Evolutionary conservation across 1,140 invertebrate species (phyloP), one percentile per base, ranked within the genome.

Genomic region (Listronotus bonariensis): DNA sequence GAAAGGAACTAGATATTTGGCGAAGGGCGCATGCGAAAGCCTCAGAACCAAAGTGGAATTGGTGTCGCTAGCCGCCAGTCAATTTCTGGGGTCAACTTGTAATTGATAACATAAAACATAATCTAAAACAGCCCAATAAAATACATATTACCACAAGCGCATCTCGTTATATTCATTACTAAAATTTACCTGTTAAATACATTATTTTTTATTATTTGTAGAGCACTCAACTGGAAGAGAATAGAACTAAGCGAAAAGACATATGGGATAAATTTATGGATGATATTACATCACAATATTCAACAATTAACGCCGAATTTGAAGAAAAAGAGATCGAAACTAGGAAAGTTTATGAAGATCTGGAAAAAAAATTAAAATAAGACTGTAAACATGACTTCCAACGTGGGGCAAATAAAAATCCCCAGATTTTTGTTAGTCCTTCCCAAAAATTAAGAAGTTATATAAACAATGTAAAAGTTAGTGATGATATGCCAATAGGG

Each of bases 291-390:
- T 82, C 87, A 70, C 88, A 87, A 67, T 91, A 88, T 77, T 78
- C 83, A 67, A 84, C 86, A 76, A 87, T 93, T 67, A 89, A 92
- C 73, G 84, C 87, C 73, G 87, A 88, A 26, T 92, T 92, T 81
- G 83, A 86, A 71, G 85, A 89, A 73, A 91, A 92, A 78, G 88
- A 92, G 81, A 85, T 87, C 73, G 87, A 92, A 80, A 79, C 92
- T 6, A 83, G 84, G 67, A 85, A 89, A 66, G 11, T 14, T 41
- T 65, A 64, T 49, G 76, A 84, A 38, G 87, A 92, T 73, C 77
- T 92, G 43, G 88, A 91, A 77, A 83, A 85, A 61, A 90, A 91
- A 73, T 77, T 92, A 6, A 86, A 89, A 58, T 55, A 45, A 46
- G n/a, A 45, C 42, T 46, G 1, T 1, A 43, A 68, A 67, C 48